Conservation (phyloP, 2,888 invertebrate genomes). For the Hemicrepidius hirtus region DNA sequence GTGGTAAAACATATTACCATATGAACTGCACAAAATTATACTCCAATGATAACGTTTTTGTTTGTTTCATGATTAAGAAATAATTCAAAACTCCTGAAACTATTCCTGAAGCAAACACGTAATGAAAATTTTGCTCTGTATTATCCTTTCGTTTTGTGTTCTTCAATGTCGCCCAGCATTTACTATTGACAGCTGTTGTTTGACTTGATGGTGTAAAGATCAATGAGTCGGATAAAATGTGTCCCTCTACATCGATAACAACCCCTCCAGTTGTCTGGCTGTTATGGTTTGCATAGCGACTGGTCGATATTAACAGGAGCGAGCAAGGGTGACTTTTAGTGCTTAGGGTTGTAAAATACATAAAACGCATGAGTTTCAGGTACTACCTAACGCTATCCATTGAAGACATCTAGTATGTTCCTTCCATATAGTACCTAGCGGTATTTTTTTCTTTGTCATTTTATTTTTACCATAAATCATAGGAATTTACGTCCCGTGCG, state of each 20-base stretch:
- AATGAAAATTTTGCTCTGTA: too few relatives aligned
- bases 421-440: not conserved
- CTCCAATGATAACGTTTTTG: too few relatives aligned
- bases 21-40: conserved; percentile 1
- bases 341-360: conserved; percentile 47
- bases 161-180: not conserved
- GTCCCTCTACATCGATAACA: conserved; percentile 49
- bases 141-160: too few relatives aligned
- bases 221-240: conserved; percentile 49
- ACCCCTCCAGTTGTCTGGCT: conserved; percentile 46
- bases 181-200: conserved; percentile 39
- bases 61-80: too few relatives aligned
- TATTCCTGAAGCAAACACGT: too few relatives aligned
- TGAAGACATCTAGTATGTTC: not conserved
- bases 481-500: conserved; percentile 5
- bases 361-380: conserved; percentile 47
- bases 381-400: conserved; percentile 21
- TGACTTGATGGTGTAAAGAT: conserved; percentile 45
- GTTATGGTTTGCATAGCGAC: conserved; percentile 43
- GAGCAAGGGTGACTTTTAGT: conserved; percentile 48
- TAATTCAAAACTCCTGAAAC: too few relatives aligned
- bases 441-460: too few relatives aligned
- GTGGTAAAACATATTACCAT: conserved; percentile 2
- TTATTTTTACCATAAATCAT: conserved; percentile 33
- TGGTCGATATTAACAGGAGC: conserved; percentile 43